Conservation (phyloP, 1,140 invertebrate species). For the Helicoverpa armigera region DNA sequence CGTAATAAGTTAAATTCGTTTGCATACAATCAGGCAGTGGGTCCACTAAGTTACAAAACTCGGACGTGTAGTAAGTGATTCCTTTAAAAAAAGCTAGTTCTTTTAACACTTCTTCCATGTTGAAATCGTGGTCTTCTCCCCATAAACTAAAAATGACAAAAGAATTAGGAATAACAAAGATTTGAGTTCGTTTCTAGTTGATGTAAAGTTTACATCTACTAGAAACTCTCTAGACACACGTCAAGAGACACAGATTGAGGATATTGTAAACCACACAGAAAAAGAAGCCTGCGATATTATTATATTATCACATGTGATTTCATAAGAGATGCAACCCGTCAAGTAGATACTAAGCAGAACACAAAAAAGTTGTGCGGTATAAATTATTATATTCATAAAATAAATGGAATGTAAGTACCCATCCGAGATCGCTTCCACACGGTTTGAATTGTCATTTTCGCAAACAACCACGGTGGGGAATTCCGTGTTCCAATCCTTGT, state of each 20-base stretch:
- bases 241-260: too few relatives aligned
- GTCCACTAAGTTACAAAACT: slow-evolving; percentile 87
- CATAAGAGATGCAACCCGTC: too few relatives aligned
- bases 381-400: too few relatives aligned
- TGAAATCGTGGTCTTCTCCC: slow-evolving; percentile 89
- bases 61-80: slow-evolving; percentile 89
- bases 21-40: slow-evolving; percentile 86
- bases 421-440: slow-evolving; percentile 88
- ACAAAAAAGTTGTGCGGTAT: too few relatives aligned
- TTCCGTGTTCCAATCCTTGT: slow-evolving; percentile 90
- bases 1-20: slow-evolving; percentile 87
- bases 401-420: slow-evolving; percentile 69
- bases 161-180: background rate
- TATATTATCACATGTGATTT: too few relatives aligned
- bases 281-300: too few relatives aligned
- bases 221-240: too few relatives aligned
- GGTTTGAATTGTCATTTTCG: slow-evolving; percentile 88
- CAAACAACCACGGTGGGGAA: slow-evolving; percentile 90
- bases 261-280: too few relatives aligned
- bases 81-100: slow-evolving; percentile 90
- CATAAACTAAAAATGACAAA: slow-evolving; percentile 83
- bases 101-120: slow-evolving; percentile 89
- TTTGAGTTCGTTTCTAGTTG: too few relatives aligned
- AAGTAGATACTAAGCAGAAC: too few relatives aligned
- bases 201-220: too few relatives aligned